phyloP scores from a whole-genome alignment of 2,113 vertebrate species.

The Lasiurus borealis region DNA sequence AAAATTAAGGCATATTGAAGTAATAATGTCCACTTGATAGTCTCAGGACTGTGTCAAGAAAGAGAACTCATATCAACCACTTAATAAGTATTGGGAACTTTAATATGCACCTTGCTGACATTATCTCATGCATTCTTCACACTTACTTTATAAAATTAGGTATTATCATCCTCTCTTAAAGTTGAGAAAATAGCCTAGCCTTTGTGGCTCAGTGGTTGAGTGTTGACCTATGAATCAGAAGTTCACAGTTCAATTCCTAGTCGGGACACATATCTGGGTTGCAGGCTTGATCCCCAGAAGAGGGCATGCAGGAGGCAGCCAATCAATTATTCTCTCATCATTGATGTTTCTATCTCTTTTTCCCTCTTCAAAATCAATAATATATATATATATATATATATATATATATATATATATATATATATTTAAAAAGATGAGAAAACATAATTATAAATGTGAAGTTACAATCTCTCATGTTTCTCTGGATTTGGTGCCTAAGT shows the following conservation, averaged over 20 bases:
- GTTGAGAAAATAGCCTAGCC: neutral
- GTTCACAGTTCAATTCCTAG: too few relatives aligned
- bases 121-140: neutral
- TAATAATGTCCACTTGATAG: neutral
- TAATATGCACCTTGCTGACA: rapidly evolving
- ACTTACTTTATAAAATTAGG: neutral
- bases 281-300: too few relatives aligned
- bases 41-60: neutral
- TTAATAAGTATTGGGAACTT: neutral
- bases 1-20: neutral
- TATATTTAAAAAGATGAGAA: too few relatives aligned
- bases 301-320: too few relatives aligned
- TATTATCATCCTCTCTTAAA: neutral
- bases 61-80: neutral
- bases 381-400: too few relatives aligned
- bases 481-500: neutral
- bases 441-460: neutral
- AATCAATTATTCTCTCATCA: too few relatives aligned
- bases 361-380: too few relatives aligned
- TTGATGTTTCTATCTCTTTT: too few relatives aligned
- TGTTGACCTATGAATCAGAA: too few relatives aligned
- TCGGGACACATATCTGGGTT: too few relatives aligned
- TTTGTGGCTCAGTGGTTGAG: too few relatives aligned
- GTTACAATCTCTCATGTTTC: neutral
- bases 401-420: too few relatives aligned